Conservation (phyloP, 2,888 invertebrate genomes). For the Escarpia spicata region DNA sequence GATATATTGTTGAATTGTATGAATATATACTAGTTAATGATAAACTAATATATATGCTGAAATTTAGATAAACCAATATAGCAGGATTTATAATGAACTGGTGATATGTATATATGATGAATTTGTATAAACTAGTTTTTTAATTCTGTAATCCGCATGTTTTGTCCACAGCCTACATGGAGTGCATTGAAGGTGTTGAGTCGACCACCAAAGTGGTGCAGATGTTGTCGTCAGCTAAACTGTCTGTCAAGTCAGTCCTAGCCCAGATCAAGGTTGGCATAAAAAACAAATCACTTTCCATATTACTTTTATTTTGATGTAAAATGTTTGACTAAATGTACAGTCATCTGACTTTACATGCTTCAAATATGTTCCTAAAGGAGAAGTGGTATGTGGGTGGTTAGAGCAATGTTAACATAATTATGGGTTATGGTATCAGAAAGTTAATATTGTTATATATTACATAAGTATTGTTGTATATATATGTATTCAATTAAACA, state of each 20-base stretch:
- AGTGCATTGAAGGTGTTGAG: slow-evolving; percentile 20
- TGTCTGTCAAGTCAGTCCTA: slow-evolving; percentile 54
- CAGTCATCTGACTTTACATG: too few relatives aligned
- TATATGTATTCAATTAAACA: background rate
- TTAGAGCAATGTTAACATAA: too few relatives aligned
- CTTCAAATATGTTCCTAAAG: too few relatives aligned
- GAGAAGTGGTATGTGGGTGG: too few relatives aligned
- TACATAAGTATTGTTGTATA: background rate
- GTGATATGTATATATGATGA: background rate
- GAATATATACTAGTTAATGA: background rate
- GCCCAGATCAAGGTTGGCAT: slow-evolving; percentile 54
- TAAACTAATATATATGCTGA: background rate
- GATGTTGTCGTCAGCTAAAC: slow-evolving; percentile 56
- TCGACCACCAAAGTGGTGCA: slow-evolving; percentile 40
- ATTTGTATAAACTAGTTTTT: slow-evolving; percentile 17
- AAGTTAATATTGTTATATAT: background rate
- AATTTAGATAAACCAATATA: background rate
- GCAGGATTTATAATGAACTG: background rate
- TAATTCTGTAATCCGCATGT: background rate
- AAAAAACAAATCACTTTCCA: background rate
- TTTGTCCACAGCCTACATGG: slow-evolving; percentile 30
- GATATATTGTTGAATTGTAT: too few relatives aligned
- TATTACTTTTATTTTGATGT: too few relatives aligned
- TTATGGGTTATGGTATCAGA: too few relatives aligned
- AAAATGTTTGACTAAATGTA: too few relatives aligned